Evolutionary conservation across 2,113 vertebrate species (phyloP), one percentile per base, ranked within the genome.

Genomic region (Apus apus): DNA sequence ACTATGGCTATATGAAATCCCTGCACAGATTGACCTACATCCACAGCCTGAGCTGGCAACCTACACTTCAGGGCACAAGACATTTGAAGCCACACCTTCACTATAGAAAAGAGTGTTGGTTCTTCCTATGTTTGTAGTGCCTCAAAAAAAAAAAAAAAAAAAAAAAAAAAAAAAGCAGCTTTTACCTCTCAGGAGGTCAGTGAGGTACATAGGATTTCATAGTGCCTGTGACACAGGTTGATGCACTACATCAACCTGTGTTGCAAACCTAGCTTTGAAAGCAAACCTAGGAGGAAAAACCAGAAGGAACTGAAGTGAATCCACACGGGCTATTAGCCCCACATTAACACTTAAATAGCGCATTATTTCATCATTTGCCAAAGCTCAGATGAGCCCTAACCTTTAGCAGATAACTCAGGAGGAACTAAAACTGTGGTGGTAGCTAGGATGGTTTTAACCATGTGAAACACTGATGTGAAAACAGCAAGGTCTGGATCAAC

Each of bases 291-390:
- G 38, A 89, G 80, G 66, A 87, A 92, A 90, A 74, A 48, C 22
- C 30, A 85, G 73, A 53, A 91, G 26, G 76, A 94, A 88, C 43
- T 94, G 71, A 94, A 91, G 85, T 88, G 93, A 95, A 93, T 87
- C 91, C 91, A 94, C 90, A 95, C 45, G 92, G 95, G 68, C 51
- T 95, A 94, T 91, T 95, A 96, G 43, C 45, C 65, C 34, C 76
- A 84, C 48, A 86, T 96, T 95, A 96, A 88, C 82, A 62, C 79
- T 88, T 85, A 84, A 80, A 83, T 74, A 78, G 65, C 3, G 3
- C 82, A 91, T 93, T 90, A 90, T 89, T 95, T 97, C 78, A 90
- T 88, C 83, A 81, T 96, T 94, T 96, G 34, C 76, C 53, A 67
- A 88, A 93, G 72, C 77, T 93, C 83, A 71, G 68, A 89, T 64